Evolutionary conservation across 2,888 invertebrate genomes (phyloP).

Genomic region (Pecten maximus): DNA sequence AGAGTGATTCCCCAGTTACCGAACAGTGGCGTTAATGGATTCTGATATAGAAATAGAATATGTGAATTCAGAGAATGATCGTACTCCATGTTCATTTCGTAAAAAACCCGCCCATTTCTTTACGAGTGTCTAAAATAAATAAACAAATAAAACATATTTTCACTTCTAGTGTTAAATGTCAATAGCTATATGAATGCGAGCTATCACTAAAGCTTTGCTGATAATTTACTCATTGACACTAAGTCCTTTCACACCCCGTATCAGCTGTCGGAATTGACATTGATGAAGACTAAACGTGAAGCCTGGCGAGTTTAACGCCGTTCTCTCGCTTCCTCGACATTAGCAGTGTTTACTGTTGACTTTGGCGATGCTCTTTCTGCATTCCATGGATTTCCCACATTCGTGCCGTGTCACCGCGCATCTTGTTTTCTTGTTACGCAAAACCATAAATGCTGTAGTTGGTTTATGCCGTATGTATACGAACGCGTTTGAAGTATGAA

Average conservation of each 20-base stretch:
- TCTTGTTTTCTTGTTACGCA: slow-evolving; percentile 6
- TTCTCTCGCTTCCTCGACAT: slow-evolving; percentile 22
- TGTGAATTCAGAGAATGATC: slow-evolving; percentile 14
- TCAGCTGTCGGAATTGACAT: background rate
- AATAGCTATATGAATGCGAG: background rate
- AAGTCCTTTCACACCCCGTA: background rate
- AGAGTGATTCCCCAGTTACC: background rate
- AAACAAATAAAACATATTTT: slow-evolving; percentile 10
- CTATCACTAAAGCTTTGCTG: background rate
- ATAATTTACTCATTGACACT: slow-evolving; percentile 20
- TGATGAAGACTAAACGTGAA: slow-evolving; percentile 11
- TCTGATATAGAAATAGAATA: background rate
- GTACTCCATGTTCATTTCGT: background rate
- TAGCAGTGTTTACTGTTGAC: background rate
- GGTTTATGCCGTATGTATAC: background rate
- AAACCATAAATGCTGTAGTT: background rate
- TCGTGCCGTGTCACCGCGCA: slow-evolving; percentile 2
- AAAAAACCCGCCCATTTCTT: background rate
- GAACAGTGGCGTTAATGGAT: background rate
- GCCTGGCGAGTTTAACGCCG: slow-evolving; percentile 9
- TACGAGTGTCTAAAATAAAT: background rate
- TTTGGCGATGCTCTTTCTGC: slow-evolving; percentile 18
- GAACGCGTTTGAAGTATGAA: slow-evolving; percentile 20
- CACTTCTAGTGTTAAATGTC: background rate
- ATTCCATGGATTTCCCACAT: slow-evolving; percentile 8